Evolutionary conservation across 2,113 vertebrate species (phyloP).

Genomic region (Podarcis raffonei): DNA sequence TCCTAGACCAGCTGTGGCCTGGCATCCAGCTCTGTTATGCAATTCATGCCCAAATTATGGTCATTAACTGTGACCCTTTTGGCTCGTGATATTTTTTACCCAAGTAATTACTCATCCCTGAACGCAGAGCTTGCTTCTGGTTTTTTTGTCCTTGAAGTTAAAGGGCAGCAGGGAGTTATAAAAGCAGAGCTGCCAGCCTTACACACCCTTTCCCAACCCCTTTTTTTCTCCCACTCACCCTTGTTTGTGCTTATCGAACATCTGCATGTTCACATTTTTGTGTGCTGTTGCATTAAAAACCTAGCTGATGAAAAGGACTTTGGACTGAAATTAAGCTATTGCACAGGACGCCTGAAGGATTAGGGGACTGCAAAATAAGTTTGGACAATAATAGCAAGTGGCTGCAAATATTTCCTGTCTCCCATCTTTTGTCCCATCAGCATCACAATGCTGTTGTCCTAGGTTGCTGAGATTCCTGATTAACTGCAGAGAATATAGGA

Average conservation of each 20-base stretch:
- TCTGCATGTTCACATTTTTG: background rate
- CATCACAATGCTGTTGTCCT: background rate
- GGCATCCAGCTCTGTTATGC: background rate
- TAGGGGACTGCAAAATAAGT: conserved; percentile 36
- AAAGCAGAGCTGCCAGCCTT: conserved; percentile 2
- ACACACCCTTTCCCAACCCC: background rate
- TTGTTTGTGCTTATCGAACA: background rate
- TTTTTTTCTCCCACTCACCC: background rate
- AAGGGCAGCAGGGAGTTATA: background rate
- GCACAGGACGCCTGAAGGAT: conserved; percentile 31
- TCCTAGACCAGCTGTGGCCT: background rate
- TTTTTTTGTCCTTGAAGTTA: conserved; percentile 1
- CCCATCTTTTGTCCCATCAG: background rate
- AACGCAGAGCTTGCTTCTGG: background rate
- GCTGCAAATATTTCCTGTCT: conserved; percentile 47
- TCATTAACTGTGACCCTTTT: conserved; percentile 6
- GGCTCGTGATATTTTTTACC: background rate
- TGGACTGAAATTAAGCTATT: conserved; percentile 15
- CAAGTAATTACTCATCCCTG: background rate
- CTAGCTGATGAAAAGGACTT: conserved; percentile 25
- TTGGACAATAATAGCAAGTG: conserved; percentile 29
- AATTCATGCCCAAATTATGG: conserved; percentile 10
- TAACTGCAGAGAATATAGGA: conserved; percentile 15
- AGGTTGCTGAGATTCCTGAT: conserved; percentile 21
- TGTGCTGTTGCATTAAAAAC: conserved; percentile 26